These are phyloP conservation scores for Egretta garzetta DNA, from an alignment of 2,113 vertebrate genomes.

Conservation along the genomic window DNA sequence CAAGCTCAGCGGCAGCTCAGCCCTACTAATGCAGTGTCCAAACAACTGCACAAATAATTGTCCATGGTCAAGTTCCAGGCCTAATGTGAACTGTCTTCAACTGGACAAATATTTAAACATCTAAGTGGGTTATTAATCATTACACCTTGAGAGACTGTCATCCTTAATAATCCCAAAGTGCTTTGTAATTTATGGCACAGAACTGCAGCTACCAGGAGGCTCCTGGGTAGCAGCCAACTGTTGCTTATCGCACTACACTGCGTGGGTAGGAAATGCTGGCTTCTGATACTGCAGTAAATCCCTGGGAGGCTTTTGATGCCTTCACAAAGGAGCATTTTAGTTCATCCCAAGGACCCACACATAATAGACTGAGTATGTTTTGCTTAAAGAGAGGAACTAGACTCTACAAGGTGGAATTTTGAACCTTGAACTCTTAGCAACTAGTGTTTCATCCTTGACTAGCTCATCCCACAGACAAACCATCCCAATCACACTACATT, in stretches of 20 bases:
- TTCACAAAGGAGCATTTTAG: neutral
- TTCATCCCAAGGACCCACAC: neutral
- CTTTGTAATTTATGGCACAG: slow-evolving; percentile 4
- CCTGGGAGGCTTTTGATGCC: neutral
- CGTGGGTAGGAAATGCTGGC: neutral
- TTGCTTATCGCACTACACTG: neutral
- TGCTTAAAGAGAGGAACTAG: neutral
- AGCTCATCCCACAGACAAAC: neutral
- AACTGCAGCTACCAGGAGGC: neutral
- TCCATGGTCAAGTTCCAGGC: neutral
- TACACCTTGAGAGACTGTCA: neutral
- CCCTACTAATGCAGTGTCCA: neutral
- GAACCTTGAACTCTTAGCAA: neutral
- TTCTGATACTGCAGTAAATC: neutral
- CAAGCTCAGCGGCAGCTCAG: neutral
- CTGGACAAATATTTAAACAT: slow-evolving; percentile 17
- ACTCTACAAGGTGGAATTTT: neutral
- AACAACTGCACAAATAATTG: neutral
- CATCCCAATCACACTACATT: neutral
- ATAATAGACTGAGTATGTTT: neutral
- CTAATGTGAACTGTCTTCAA: neutral
- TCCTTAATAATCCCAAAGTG: slow-evolving; percentile 9
- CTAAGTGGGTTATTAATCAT: neutral
- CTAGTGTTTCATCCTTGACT: neutral
- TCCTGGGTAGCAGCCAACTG: slow-evolving; percentile 33